Conservation (phyloP, 2,113 vertebrate species). For the Lepidothrix coronata region DNA sequence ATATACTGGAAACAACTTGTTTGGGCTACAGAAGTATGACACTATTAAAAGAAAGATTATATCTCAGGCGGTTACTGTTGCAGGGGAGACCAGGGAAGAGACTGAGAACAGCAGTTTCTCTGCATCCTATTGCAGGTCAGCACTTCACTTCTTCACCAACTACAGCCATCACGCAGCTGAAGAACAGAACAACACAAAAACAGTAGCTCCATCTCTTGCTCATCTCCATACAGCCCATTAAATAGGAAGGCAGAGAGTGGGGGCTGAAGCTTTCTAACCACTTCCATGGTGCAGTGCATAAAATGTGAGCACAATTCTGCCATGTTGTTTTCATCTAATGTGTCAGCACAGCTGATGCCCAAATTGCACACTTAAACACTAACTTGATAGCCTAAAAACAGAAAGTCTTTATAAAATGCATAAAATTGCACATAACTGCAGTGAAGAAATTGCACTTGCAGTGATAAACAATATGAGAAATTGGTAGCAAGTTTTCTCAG, state of each 20-base stretch:
- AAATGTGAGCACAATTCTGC: background rate
- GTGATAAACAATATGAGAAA: background rate
- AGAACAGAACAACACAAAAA: background rate
- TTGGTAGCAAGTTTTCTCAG: background rate
- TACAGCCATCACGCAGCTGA: background rate
- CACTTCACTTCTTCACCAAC: background rate
- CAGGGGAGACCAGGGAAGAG: background rate
- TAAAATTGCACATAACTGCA: background rate
- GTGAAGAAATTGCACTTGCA: background rate
- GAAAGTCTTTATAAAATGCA: background rate
- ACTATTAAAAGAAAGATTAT: background rate
- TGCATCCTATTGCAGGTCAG: background rate
- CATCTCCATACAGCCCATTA: background rate
- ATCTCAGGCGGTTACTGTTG: fast-evolving
- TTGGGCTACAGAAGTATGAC: background rate
- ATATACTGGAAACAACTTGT: background rate
- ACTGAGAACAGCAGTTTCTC: background rate
- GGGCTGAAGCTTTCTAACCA: background rate
- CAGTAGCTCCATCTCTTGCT: background rate
- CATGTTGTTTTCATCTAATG: background rate
- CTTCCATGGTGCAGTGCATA: background rate
- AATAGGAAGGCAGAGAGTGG: background rate
- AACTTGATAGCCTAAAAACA: background rate
- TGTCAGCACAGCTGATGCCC: background rate
- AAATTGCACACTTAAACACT: background rate